Percentiles rank a stretch among this genome's conserved stretches.
These are phyloP conservation scores for Asteroscopus sphinx DNA, from an alignment of 2,888 invertebrate genomes.

Conservation along the genomic window DNA sequence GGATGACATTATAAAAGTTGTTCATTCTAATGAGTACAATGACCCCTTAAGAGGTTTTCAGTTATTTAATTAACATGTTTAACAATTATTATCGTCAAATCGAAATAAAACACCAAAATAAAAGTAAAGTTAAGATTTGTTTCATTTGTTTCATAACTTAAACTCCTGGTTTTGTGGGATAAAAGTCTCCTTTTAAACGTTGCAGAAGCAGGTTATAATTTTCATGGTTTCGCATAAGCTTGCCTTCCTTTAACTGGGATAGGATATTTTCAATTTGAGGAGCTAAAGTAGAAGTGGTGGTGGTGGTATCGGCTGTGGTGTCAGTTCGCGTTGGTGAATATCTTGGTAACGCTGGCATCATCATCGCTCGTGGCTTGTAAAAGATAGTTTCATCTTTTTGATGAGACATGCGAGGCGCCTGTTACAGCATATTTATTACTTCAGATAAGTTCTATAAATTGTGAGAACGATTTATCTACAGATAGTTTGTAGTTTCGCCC, in stretches of 20 bases:
- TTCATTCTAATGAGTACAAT: no score
- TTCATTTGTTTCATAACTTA: not conserved
- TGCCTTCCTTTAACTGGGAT: conserved; percentile 10
- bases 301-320: not conserved
- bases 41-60: no score
- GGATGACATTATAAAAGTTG: no score
- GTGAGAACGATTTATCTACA: no score
- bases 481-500: no score
- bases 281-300: conserved; percentile 12
- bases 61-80: no score
- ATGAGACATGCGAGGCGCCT: conserved; percentile 40
- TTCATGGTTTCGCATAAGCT: conserved; percentile 4
- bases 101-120: conserved; percentile 29
- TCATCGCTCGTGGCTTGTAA: not conserved
- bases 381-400: conserved; percentile 18
- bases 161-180: not conserved
- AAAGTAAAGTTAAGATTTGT: not conserved
- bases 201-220: conserved; percentile 10
- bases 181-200: conserved; percentile 18
- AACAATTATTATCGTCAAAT: no score
- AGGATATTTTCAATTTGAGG: conserved; percentile 28
- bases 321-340: not conserved
- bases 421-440: conserved; percentile 31
- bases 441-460: not conserved
- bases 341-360: conserved; percentile 26